A percentile compares a stretch with the other conserved stretches of the same genome.
These are phyloP conservation scores for Athetis lepigone DNA, from an alignment of 2,888 invertebrate genomes.

Conservation along the genomic window DNA sequence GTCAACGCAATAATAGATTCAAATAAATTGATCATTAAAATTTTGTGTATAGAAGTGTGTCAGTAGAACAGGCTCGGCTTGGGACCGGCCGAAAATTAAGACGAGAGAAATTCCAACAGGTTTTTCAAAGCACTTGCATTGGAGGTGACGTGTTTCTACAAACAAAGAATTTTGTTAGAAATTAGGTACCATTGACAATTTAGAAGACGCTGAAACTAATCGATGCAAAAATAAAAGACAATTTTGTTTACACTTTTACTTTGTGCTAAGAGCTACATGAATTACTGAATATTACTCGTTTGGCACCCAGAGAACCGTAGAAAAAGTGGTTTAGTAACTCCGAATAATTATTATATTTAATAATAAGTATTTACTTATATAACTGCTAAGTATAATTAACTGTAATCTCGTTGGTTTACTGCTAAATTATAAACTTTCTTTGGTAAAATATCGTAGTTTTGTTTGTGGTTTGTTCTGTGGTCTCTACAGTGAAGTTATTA, in stretches of 20 bases:
- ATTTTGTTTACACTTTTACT: slow-evolving; percentile 33
- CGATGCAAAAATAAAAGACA: neutral
- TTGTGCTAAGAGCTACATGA: slow-evolving; percentile 26
- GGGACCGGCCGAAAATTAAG: slow-evolving; percentile 57
- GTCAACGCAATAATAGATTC: slow-evolving; percentile 1
- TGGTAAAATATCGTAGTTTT: slow-evolving; percentile 19
- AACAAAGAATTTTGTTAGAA: slow-evolving; percentile 25
- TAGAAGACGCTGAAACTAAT: slow-evolving; percentile 1
- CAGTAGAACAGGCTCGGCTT: slow-evolving; percentile 57
- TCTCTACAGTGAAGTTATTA: slow-evolving; percentile 34
- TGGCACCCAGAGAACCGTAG: slow-evolving; percentile 10
- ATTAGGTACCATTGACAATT: neutral
- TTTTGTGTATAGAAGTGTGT: slow-evolving; percentile 49
- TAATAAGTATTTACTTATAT: slow-evolving; percentile 43
- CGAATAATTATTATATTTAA: slow-evolving; percentile 15
- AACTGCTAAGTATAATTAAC: slow-evolving; percentile 37
- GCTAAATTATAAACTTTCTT: slow-evolving; percentile 58
- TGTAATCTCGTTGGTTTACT: slow-evolving; percentile 34
- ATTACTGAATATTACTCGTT: slow-evolving; percentile 20
- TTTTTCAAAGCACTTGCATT: slow-evolving; percentile 53
- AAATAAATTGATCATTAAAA: slow-evolving; percentile 17
- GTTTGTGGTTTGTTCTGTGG: slow-evolving; percentile 50
- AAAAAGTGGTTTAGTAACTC: slow-evolving; percentile 27
- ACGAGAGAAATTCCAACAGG: slow-evolving; percentile 65
- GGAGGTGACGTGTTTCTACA: slow-evolving; percentile 38